These are phyloP conservation scores for Camptogramma bilineatum DNA, from an alignment of 2,888 invertebrate genomes.

Conservation along the genomic window DNA sequence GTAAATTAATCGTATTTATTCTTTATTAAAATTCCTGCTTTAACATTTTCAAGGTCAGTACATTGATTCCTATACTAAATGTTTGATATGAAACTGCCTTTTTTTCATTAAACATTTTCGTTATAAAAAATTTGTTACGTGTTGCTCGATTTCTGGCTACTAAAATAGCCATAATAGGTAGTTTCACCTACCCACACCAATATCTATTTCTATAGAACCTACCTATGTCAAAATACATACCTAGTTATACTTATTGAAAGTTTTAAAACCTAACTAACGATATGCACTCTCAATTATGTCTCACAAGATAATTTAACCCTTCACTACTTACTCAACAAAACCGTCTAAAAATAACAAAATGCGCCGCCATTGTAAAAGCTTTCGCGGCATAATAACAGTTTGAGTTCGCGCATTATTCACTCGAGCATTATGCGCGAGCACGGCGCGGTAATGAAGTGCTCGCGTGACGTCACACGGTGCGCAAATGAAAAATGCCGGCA, in stretches of 20 bases:
- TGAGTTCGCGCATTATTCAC: constrained; percentile 43
- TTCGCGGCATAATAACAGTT: constrained; percentile 29
- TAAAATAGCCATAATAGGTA: no score
- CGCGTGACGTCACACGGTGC: constrained; percentile 32
- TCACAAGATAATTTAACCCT: constrained; percentile 1
- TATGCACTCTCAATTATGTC: neutral
- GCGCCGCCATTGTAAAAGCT: constrained; percentile 21
- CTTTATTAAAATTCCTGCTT: neutral
- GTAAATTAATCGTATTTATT: neutral
- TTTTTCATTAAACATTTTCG: no score
- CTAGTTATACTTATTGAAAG: no score
- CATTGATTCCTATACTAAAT: no score
- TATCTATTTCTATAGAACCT: no score
- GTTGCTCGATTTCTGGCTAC: no score
- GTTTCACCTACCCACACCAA: no score
- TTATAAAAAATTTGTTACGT: no score
- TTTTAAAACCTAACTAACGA: no score
- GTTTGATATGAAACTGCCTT: no score
- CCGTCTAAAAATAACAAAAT: constrained; percentile 19
- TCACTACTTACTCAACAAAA: constrained; percentile 5
- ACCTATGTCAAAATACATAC: no score
- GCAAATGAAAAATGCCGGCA: constrained; percentile 21
- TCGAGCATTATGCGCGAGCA: constrained; percentile 49
- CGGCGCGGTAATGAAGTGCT: constrained; percentile 49
- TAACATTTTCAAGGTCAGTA: neutral